Percentiles rank a stretch among this genome's conserved stretches.
Evolutionary conservation across 92 coral and sea anemone species (phyloP).

Genomic region (Porites divaricata): DNA sequence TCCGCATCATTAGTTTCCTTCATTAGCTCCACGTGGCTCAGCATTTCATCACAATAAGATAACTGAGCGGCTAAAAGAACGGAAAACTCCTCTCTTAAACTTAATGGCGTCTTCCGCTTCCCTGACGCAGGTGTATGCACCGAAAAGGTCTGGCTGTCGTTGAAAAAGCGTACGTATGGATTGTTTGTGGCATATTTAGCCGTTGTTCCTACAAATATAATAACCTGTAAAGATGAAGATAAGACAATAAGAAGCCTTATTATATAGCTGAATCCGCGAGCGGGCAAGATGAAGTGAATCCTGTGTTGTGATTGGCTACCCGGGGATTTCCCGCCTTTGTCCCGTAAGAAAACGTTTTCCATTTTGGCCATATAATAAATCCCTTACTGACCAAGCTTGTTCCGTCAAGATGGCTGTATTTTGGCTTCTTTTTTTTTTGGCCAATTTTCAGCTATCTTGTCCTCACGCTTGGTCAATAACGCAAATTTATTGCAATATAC

Average conservation of each 20-base stretch:
- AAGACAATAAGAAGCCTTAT: neutral
- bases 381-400: no score
- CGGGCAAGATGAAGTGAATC: no score
- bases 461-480: no score
- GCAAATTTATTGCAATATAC: no score
- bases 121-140: neutral
- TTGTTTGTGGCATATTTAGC: neutral
- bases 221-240: neutral
- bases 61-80: neutral
- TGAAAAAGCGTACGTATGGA: conserved; percentile 19
- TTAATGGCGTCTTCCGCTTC: neutral
- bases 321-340: no score
- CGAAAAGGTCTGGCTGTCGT: conserved; percentile 1
- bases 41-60: conserved; percentile 32
- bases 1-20: conserved; percentile 42
- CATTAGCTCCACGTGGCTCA: conserved; percentile 27
- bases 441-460: no score
- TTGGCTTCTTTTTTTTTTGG: no score
- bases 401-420: no score
- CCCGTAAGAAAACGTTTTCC: no score
- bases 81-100: neutral
- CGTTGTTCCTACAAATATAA: conserved; percentile 11
- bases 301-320: no score
- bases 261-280: no score
- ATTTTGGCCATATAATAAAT: no score